phyloP scores from a whole-genome alignment of 2,888 invertebrate genomes.

The Drosophila longiperda region DNA sequence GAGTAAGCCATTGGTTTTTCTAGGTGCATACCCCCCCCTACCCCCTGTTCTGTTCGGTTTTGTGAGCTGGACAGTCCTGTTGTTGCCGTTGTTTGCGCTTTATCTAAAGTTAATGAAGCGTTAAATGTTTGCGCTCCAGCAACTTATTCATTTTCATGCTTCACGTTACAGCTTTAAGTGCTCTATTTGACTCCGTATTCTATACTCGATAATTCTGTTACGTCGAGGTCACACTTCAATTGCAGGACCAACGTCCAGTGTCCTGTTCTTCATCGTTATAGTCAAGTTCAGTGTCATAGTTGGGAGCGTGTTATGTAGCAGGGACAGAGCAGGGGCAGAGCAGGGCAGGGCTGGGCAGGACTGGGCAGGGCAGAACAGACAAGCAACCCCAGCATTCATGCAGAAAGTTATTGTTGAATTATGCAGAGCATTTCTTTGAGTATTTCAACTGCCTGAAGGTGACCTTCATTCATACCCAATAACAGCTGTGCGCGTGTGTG shows the following conservation, averaged over 20 bases:
- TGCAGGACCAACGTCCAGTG: slow-evolving; percentile 34
- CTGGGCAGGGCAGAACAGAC: background rate
- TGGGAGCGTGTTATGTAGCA: slow-evolving; percentile 45
- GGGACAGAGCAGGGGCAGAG: too few relatives aligned
- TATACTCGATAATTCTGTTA: slow-evolving; percentile 8
- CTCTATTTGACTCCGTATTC: slow-evolving; percentile 64
- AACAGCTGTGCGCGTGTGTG: background rate
- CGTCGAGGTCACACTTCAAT: slow-evolving; percentile 64
- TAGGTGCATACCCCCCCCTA: background rate
- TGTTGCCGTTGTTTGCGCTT: slow-evolving; percentile 41
- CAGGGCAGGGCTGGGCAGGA: too few relatives aligned
- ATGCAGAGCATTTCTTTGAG: slow-evolving; percentile 45
- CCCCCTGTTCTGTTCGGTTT: background rate
- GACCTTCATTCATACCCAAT: slow-evolving; percentile 35
- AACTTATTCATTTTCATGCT: slow-evolving; percentile 80
- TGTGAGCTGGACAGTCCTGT: background rate
- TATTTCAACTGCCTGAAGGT: slow-evolving; percentile 44
- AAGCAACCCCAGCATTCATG: slow-evolving; percentile 38
- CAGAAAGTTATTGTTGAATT: slow-evolving; percentile 42
- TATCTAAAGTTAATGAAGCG: slow-evolving; percentile 81
- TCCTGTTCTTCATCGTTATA: background rate
- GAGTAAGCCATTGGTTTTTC: background rate
- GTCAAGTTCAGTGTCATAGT: slow-evolving; percentile 67
- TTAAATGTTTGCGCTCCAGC: slow-evolving; percentile 79
- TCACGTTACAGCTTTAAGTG: slow-evolving; percentile 77